Evolutionary conservation across 2,113 vertebrate species (phyloP).

Genomic region (Tragelaphus scriptus): DNA sequence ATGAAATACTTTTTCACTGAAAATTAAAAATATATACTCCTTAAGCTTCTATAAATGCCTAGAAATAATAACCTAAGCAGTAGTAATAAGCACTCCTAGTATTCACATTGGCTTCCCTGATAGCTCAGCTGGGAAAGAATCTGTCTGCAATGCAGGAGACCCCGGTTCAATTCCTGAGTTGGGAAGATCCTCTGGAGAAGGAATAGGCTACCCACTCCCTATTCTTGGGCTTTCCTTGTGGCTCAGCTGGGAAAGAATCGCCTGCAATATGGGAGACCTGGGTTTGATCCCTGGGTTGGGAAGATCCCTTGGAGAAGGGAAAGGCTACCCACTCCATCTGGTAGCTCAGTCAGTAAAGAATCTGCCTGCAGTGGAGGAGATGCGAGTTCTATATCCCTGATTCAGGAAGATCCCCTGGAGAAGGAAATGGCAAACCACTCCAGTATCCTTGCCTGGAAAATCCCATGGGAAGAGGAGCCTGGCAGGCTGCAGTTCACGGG

Average conservation of each 20-base stretch:
- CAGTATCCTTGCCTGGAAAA: background rate
- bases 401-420: background rate
- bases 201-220: background rate
- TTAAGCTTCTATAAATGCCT: background rate
- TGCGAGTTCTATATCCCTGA: background rate
- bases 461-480: background rate
- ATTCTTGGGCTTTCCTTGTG: background rate
- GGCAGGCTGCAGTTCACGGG: background rate
- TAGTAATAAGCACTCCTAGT: background rate
- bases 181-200: background rate
- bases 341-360: background rate
- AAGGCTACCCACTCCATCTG: background rate
- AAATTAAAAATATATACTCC: background rate
- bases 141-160: background rate
- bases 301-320: background rate
- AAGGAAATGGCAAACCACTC: background rate
- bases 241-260: background rate
- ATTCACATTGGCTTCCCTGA: accelerated
- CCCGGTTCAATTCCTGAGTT: accelerated
- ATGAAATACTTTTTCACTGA: background rate
- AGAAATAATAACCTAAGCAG: background rate
- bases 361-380: background rate
- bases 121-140: background rate
- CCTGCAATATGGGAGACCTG: background rate
- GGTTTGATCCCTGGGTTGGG: background rate